These are phyloP conservation scores for Polyommatus iphigenia DNA, from an alignment of 2,888 invertebrate species.

Conservation along the genomic window DNA sequence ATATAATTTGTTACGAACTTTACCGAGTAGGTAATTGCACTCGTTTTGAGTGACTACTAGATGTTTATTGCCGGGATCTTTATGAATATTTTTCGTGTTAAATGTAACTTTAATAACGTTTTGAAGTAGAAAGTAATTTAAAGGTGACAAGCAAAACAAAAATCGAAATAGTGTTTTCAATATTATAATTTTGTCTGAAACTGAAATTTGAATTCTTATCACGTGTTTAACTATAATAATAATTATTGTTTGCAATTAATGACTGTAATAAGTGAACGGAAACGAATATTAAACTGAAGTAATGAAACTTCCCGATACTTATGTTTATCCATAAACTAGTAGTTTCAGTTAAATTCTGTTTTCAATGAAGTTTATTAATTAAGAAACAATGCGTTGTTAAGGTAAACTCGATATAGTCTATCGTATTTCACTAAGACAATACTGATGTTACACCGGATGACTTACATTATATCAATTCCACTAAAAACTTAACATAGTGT, in stretches of 20 bases:
- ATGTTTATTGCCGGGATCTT: not conserved
- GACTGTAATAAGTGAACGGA: not conserved
- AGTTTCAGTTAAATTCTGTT: constrained; percentile 14
- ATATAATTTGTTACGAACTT: constrained; percentile 14
- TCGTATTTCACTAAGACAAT: constrained; percentile 21
- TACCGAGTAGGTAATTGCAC: not conserved
- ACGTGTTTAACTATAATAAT: not conserved
- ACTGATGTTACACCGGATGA: constrained; percentile 39
- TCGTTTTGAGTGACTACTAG: not conserved
- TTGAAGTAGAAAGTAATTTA: not conserved
- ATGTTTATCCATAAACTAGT: constrained; percentile 6
- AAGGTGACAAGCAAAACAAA: not conserved
- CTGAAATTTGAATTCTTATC: too few species aligned
- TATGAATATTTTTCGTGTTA: not conserved
- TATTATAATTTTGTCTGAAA: too few species aligned
- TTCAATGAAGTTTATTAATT: constrained; percentile 11
- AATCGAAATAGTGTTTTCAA: not conserved
- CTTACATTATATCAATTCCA: constrained; percentile 51
- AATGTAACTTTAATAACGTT: constrained; percentile 8
- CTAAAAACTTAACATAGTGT: constrained; percentile 72
- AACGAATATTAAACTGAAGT: not conserved
- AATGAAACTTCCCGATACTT: constrained; percentile 2
- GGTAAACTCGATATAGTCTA: constrained; percentile 5
- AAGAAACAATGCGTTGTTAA: constrained; percentile 17
- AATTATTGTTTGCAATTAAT: not conserved